These are phyloP conservation scores for Calliopsis andreniformis DNA, from an alignment of 1,140 invertebrate genomes.

Conservation along the genomic window DNA sequence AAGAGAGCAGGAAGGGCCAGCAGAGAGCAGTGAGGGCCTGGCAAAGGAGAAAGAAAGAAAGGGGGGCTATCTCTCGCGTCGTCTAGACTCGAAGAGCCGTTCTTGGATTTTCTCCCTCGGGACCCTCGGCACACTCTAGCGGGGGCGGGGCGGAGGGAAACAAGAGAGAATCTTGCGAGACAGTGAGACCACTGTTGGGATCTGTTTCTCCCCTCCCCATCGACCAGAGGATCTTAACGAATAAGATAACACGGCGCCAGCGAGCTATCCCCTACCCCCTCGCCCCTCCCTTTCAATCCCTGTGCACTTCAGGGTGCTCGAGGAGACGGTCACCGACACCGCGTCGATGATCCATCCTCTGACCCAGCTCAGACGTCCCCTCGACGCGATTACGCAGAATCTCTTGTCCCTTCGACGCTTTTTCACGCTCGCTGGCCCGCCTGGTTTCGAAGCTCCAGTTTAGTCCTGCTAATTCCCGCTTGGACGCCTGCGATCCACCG, in stretches of 20 bases:
- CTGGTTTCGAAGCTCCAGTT: conserved; percentile 5
- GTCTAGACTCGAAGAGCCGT: conserved; percentile 72
- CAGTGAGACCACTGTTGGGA: conserved; percentile 66
- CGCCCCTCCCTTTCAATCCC: neutral
- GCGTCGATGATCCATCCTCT: conserved; percentile 56
- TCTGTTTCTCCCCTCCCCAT: conserved; percentile 53
- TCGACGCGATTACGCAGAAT: conserved; percentile 57
- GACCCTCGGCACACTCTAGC: conserved; percentile 54
- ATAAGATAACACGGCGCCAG: conserved; percentile 79
- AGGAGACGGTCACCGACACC: conserved; percentile 77
- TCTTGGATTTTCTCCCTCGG: conserved; percentile 74
- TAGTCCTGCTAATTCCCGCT: conserved; percentile 16
- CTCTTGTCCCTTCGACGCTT: conserved; percentile 44
- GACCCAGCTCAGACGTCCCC: conserved; percentile 35
- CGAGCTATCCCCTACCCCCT: conserved; percentile 53
- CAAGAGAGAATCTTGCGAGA: conserved; percentile 52
- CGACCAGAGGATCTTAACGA: conserved; percentile 76
- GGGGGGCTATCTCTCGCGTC: conserved; percentile 54
- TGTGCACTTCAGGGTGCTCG: conserved; percentile 41
- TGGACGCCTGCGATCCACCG: neutral
- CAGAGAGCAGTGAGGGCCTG: neutral
- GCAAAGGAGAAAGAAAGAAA: conserved; percentile 15
- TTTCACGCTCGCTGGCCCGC: conserved; percentile 31
- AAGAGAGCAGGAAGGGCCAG: neutral
- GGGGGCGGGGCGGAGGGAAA: conserved; percentile 25